Conservation (phyloP, 2,888 invertebrate genomes). For the Drosophila atroscutellata region DNA sequence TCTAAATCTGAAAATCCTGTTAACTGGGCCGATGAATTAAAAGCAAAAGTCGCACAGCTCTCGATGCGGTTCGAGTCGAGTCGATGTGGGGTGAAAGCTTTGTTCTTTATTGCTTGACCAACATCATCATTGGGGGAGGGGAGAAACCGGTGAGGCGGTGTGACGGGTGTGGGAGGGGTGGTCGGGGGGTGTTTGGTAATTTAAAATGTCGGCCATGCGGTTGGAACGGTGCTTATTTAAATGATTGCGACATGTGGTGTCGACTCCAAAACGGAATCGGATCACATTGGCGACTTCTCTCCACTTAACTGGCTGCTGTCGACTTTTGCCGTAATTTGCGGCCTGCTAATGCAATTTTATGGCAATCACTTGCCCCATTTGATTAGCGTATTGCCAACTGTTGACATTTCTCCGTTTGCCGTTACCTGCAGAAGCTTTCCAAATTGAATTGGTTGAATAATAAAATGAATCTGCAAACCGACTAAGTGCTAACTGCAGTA, state of each 20-base stretch:
- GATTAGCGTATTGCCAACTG: conserved; percentile 41
- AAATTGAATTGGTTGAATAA: not conserved
- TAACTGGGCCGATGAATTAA: conserved; percentile 19
- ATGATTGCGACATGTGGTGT: conserved; percentile 47
- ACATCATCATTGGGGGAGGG: not conserved
- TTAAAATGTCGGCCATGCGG: conserved; percentile 26
- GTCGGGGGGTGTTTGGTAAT: not conserved
- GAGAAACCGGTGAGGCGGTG: not conserved
- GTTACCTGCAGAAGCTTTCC: conserved; percentile 18
- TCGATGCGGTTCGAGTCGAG: not conserved
- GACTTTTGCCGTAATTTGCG: conserved; percentile 42
- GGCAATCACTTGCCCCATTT: conserved; percentile 55
- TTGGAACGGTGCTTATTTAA: conserved; percentile 45
- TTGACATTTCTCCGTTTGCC: conserved; percentile 33
- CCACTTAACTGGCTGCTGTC: conserved; percentile 26
- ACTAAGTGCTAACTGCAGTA: not conserved
- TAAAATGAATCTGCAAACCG: not conserved
- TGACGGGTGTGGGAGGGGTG: not conserved
- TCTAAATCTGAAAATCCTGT: not conserved
- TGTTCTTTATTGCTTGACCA: conserved; percentile 35
- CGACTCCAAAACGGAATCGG: conserved; percentile 29
- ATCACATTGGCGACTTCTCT: conserved; percentile 37
- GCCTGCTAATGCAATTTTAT: conserved; percentile 42
- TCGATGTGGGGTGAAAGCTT: conserved; percentile 55
- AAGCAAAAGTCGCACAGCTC: conserved; percentile 47